Base-by-base conservation (phyloP, 2,797 vertebrate species). In the Novumbra hubbsi region DNA sequence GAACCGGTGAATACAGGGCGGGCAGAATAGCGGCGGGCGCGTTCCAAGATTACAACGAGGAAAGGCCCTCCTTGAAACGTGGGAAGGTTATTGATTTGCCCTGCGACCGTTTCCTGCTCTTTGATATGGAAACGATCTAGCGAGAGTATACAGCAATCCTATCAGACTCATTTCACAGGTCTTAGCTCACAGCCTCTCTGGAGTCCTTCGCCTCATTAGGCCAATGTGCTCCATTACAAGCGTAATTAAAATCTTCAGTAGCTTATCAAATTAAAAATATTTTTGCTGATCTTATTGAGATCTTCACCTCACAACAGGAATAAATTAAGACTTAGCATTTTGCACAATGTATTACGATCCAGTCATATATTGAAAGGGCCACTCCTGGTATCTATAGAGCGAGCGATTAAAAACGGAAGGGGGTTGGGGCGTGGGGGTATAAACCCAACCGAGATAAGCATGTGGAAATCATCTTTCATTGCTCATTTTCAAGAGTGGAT, bases 181-280 rank as follows among this genome's bases (percentile, higher is more conserved):
- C 97, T 96, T 96, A 97, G 96, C 96, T 95, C 92, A 94, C 93
- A 38, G 92, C 91, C 90, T 95, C 96, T 97, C 95, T 90, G 91
- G 96, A 97, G 96, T 95, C 96, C 96, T 94, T 92, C 92, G 97
- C 95, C 97, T 98, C 97, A 98, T 99, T 99, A 99, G 96, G 94
- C 96, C 96, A 95, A 92, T 96, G 95, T 97, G 98, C 96, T 98
- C 97, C 96, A 98, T 97, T 98, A 98, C 96, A 93, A 89, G 95
- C 95, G 94, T 98, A 99, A 99, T 99, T 99, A 99, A 99, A 98
- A 98, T 98, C 97, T 97, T 99, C 96, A 99, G 96, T 96, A 98
- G 97, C 98, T 98, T 98, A 98, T 97, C 96, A 98, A 97, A 99
- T 97, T 97, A 96, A 98, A 98, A 97, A 98, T 98, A 96, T 97